A percentile compares a stretch with the other conserved stretches of the same genome.
phyloP scores from a whole-genome alignment of 2,113 vertebrate genomes.

The Pseudolaguvia tuberculata region DNA sequence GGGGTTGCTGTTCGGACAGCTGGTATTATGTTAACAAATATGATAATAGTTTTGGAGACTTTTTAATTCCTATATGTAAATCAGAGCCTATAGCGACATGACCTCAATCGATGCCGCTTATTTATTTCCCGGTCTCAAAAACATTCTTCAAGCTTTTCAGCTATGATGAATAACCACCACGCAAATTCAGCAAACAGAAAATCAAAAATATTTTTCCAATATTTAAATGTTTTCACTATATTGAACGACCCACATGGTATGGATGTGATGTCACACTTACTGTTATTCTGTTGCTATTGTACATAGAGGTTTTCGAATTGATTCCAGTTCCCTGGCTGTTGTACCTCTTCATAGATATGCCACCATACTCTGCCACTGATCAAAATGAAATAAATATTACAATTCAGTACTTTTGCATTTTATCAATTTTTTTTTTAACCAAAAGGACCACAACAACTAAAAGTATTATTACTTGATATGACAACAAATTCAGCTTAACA shows the following conservation, averaged over 20 bases:
- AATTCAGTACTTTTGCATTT: not conserved
- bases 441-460: not conserved
- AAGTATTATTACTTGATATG: slow-evolving; percentile 11
- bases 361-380: slow-evolving; percentile 54
- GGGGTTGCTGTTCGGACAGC: not conserved
- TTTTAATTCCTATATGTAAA: not conserved
- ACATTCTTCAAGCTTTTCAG: not conserved
- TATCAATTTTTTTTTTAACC: not conserved
- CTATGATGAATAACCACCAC: not conserved
- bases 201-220: too few species aligned
- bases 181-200: too few species aligned
- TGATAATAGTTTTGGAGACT: not conserved
- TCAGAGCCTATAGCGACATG: not conserved
- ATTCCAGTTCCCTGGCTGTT: slow-evolving; percentile 55
- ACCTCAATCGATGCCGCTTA: not conserved
- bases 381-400: not conserved
- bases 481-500: slow-evolving; percentile 21
- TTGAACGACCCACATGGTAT: not conserved
- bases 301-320: slow-evolving; percentile 66
- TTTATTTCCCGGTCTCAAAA: not conserved
- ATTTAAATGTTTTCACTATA: too few species aligned
- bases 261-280: slow-evolving; percentile 56
- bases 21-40: not conserved
- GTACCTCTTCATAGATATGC: slow-evolving; percentile 45
- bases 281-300: slow-evolving; percentile 58